Conservation (phyloP, 2,888 invertebrate species). For the Parapristionchus giblindavisi region DNA sequence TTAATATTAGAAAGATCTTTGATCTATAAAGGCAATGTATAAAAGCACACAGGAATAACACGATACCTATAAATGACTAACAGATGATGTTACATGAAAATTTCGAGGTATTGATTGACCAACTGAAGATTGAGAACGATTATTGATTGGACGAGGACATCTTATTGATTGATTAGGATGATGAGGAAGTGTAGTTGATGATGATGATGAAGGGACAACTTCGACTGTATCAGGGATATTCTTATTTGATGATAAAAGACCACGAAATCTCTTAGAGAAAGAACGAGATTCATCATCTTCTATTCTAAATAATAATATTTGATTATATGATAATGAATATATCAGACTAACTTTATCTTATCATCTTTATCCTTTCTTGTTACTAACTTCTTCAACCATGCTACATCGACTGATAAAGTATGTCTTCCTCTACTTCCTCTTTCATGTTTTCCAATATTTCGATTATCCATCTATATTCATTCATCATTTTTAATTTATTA, state of each 20-base stretch:
- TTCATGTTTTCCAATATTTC: conserved; percentile 40
- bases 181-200: neutral
- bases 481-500: too few relatives aligned
- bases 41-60: conserved; percentile 56
- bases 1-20: neutral
- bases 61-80: conserved; percentile 38
- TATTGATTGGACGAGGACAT: conserved; percentile 14
- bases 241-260: conserved; percentile 20
- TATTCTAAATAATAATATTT: neutral
- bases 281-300: conserved; percentile 21
- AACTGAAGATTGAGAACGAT: conserved; percentile 11
- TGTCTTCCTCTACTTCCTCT: conserved; percentile 63
- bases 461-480: too few relatives aligned
- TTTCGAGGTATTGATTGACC: conserved; percentile 2
- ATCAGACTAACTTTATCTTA: conserved; percentile 1
- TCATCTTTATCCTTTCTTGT: conserved; percentile 43
- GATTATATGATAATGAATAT: neutral
- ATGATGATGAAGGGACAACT: neutral
- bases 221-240: conserved; percentile 15
- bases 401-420: conserved; percentile 68
- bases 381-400: conserved; percentile 64
- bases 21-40: neutral
- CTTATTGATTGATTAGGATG: neutral
- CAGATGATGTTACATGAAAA: conserved; percentile 15
- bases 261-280: neutral